Evolutionary conservation across 2,888 invertebrate species (phyloP).

Genomic region (Rosalia funebris): DNA sequence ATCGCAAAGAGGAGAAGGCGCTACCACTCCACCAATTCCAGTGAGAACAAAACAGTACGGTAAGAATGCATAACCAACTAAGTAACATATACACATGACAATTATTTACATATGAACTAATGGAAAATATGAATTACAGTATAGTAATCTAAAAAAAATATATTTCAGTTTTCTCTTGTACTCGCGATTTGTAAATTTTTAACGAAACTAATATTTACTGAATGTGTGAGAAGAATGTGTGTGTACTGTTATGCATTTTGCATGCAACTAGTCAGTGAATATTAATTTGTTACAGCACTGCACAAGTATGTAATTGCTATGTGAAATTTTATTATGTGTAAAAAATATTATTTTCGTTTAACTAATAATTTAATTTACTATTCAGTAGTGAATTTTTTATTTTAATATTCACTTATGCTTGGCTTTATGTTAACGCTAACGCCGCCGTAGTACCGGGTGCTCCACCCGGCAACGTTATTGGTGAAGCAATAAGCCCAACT

Average conservation of each 20-base stretch:
- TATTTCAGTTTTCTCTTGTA: too few relatives aligned
- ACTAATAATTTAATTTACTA: constrained; percentile 62
- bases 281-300: constrained; percentile 64
- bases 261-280: constrained; percentile 62
- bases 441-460: constrained; percentile 88
- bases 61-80: too few relatives aligned
- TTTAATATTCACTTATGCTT: constrained; percentile 60
- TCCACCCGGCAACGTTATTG: constrained; percentile 94
- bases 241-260: constrained; percentile 57
- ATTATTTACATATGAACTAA: too few relatives aligned
- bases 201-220: constrained; percentile 34
- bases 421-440: constrained; percentile 54
- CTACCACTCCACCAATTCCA: constrained; percentile 92
- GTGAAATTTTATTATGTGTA: constrained; percentile 47
- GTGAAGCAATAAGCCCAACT: constrained; percentile 87
- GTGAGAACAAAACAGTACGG: constrained; percentile 97
- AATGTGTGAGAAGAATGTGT: constrained; percentile 56
- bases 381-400: constrained; percentile 65
- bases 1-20: constrained; percentile 93
- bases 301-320: constrained; percentile 54
- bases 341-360: constrained; percentile 59
- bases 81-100: too few relatives aligned
- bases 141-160: too few relatives aligned
- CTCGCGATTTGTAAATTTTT: too few relatives aligned
- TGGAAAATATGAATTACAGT: too few relatives aligned